Base-by-base conservation (phyloP, 2,113 vertebrate species). In the Xiphorhynchus elegans region DNA sequence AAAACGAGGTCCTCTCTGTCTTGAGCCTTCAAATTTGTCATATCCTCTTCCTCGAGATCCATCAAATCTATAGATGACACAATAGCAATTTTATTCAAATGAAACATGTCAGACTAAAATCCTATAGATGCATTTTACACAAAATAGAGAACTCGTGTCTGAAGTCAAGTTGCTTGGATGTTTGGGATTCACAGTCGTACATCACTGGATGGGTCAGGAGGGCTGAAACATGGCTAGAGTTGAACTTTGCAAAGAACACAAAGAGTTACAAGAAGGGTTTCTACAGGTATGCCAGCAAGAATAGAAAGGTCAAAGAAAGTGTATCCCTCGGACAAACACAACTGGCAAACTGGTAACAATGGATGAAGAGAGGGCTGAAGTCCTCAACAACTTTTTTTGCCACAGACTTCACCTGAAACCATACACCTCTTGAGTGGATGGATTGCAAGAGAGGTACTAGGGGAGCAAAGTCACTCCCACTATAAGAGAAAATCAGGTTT, bases 61-160 rank as follows among this genome's bases (percentile, higher is more conserved):
- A 94, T 99, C 99, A 98, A 99, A 99, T 86, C 99, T 99, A 94
- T 28, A 96, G 93, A 92, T 91, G 86, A 97, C 94, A 96, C 53
- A 96, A 97, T 1, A 80, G 49, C 79, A 91, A 95, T 97, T 97
- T 94, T 70, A 93, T 53, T 94, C 42, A 90, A 91, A 67, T 47
- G 56, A 81, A 52, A 66, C 6, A 39, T 1, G 3, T 67, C 17
- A 76, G n/a, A 81, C 75, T 46, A 66, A 86, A 96, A 55, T 73
- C 7, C 14, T 55, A 70, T 28, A 56, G 47, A 76, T 31, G 31
- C 1, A 69, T 69, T 94, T 87, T 68, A 76, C 7, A 37, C 8
- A 52, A 79, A 82, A 79, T 2, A 75, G 10, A 79, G 12, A 90
- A 95, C 25, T 59, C 31, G 11, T 63, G 26, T 18, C 49, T 60